Evolutionary conservation across 2,888 invertebrate species (phyloP).

Genomic region (Disparrhopalites patrizii): DNA sequence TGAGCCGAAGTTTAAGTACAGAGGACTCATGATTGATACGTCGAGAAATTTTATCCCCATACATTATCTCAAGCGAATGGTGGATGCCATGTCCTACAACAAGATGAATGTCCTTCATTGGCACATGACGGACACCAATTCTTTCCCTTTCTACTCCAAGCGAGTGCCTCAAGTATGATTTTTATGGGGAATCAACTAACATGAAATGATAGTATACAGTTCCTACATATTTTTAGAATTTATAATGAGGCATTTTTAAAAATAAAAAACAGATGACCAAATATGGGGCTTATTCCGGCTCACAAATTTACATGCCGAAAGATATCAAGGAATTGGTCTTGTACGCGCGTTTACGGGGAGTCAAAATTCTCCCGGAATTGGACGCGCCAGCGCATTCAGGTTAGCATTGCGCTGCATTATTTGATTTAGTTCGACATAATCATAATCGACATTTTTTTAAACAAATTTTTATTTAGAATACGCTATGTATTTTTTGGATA

Average conservation of each 20-base stretch:
- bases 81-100: constrained; percentile 80
- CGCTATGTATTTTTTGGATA: background rate
- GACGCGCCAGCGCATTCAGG: constrained; percentile 50
- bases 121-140: constrained; percentile 54
- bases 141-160: constrained; percentile 55
- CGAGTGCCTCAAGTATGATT: constrained; percentile 50
- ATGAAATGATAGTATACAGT: background rate
- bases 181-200: background rate
- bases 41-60: constrained; percentile 58
- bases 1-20: constrained; percentile 56
- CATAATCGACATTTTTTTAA: background rate
- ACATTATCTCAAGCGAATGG: constrained; percentile 62
- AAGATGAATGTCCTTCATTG: constrained; percentile 63
- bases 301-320: constrained; percentile 63
- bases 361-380: constrained; percentile 49
- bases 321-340: constrained; percentile 57
- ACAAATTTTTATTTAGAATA: too few species aligned
- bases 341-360: constrained; percentile 54
- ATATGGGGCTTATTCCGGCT: constrained; percentile 58
- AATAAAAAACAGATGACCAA: constrained; percentile 69
- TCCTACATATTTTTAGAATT: constrained; percentile 49
- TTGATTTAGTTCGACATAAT: background rate
- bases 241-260: too few species aligned
- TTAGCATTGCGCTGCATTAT: background rate
- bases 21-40: constrained; percentile 59